Base-by-base conservation (phyloP, 2,797 vertebrate genomes). In the Anniella stebbinsi region DNA sequence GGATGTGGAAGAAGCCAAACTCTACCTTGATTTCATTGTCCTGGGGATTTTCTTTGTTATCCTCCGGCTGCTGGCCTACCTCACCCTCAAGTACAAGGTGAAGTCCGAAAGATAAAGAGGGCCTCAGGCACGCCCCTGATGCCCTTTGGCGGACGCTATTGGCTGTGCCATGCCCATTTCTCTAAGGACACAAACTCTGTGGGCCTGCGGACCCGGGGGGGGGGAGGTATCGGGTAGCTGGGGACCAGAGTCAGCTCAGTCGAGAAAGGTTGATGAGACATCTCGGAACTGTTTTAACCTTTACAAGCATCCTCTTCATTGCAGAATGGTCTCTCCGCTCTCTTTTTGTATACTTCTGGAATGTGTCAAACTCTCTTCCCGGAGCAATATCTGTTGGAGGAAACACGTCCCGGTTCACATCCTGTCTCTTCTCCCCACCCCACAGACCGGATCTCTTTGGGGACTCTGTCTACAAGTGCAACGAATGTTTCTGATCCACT, bases 1-100 rank as follows among this genome's bases (percentile, higher is more conserved):
- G 94, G 98, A 99, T 0, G 99, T 99, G 94, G 98, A 99, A 95
- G 98, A 99, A 0, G 98, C 98, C 54, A 99, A 99, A 96, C 98
- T 99, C 88, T 99, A 99, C 15, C 96, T 99, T 95, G 99, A 99
- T 97, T 99, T 99, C 96, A 98, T 99, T 85, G 98, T 99, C 92
- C 96, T 99, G 92, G 99, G 98, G 21, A 97, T 98, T 92, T 99
- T 99, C 96, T 99, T 99, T 30, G 0, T 99, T 92, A 81, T 98
- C 92, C 97, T 99, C 93, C 97, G 99, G 95, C 97, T 99, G 57
- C 96, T 98, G 94, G 99, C 99, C 2, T 99, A 99, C 96, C 97
- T 99, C 90, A 99, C 99, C 45, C 98, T 99, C 93, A 98, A 99
- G 90, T 99, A 99, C 97, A 98, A 98, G 96, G 98, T 99, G 91